Percentiles rank a stretch among this genome's conserved stretches.
Evolutionary conservation across 1,140 invertebrate species (phyloP).

Genomic region (Episyrphus balteatus): DNA sequence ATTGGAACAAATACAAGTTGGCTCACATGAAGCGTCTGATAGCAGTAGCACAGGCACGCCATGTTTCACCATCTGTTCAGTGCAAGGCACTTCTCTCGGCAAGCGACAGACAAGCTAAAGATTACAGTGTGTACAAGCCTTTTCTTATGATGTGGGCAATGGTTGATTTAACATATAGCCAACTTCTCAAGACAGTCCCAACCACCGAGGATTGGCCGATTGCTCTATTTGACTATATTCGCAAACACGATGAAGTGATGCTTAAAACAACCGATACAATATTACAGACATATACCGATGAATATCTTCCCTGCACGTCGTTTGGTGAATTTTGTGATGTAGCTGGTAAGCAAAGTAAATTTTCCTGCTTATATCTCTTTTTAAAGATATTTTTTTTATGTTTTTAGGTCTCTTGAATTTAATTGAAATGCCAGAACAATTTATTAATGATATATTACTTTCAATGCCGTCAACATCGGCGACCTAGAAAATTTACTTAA

Average conservation of each 20-base stretch:
- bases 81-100: slow-evolving; percentile 40
- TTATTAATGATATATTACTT: slow-evolving; percentile 28
- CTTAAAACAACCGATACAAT: slow-evolving; percentile 78
- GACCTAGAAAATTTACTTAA: neutral
- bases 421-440: slow-evolving; percentile 31
- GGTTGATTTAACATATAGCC: slow-evolving; percentile 62
- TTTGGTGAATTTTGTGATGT: slow-evolving; percentile 89
- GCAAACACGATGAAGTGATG: slow-evolving; percentile 83
- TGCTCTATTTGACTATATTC: slow-evolving; percentile 82
- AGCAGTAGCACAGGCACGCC: slow-evolving; percentile 66
- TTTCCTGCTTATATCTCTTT: neutral
- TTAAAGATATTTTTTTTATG: neutral
- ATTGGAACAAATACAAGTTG: slow-evolving; percentile 56
- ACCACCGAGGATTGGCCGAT: slow-evolving; percentile 76
- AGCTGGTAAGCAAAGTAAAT: slow-evolving; percentile 40
- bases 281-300: slow-evolving; percentile 71
- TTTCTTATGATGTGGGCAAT: slow-evolving; percentile 76
- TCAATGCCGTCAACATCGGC: slow-evolving; percentile 20
- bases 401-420: slow-evolving; percentile 24
- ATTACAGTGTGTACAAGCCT: slow-evolving; percentile 76
- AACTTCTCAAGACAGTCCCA: slow-evolving; percentile 56
- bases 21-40: slow-evolving; percentile 68
- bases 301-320: slow-evolving; percentile 78
- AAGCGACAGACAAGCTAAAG: slow-evolving; percentile 46
- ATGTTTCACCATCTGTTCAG: slow-evolving; percentile 41